Base-by-base conservation (phyloP, 2,888 invertebrate species). In the Lordiphosa fenestrarum region DNA sequence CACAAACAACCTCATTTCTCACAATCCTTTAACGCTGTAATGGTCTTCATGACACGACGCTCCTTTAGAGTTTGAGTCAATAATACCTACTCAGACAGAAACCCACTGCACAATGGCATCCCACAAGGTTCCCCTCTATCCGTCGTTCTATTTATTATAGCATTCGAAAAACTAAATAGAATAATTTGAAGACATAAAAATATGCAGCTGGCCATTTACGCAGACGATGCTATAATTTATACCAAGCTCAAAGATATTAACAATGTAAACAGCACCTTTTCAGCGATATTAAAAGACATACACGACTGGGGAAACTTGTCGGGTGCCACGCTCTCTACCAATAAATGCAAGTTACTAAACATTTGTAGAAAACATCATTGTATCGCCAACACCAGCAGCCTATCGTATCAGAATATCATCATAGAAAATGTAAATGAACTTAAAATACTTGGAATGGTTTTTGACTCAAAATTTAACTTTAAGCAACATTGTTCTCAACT, bases 121-220 rank as follows among this genome's bases (percentile, higher is more conserved):
- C 38, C 38, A 13, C 48, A 55, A 30, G 64, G 50, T 15, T 62
- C 50, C 7, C 36, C 56, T 15, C 40, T 60, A 15, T 60, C 48
- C 5, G 52, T 60, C 7, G 51, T 57, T 2, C 6, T 57, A 36
- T 52, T 61, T 35, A 60, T 46, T 21, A 52, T 52, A 19, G 57
- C 52, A 12, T 52, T 61, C 39, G 49, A 59, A 53, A 10, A 49
- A 46, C 40, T 40, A 19, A 40, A 40, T 5, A 21, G 21, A n/a
- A 40, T 40, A 40, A 21, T 23, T 10, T 21, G 19, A 39, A 15
- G 15, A 9, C 15, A 39, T 19, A 39, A 39, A 39, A 7, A 39
- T 19, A 19, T 39, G 10, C 39, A 39, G 6, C 19, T 38, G 9
- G n/a, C 39, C 13, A 15, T 15, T 15, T 15, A 15, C 15, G 15